A percentile compares a stretch with the other conserved stretches of the same genome.
Conservation (phyloP, 1,140 invertebrate genomes). For the Adelges cooleyi region DNA sequence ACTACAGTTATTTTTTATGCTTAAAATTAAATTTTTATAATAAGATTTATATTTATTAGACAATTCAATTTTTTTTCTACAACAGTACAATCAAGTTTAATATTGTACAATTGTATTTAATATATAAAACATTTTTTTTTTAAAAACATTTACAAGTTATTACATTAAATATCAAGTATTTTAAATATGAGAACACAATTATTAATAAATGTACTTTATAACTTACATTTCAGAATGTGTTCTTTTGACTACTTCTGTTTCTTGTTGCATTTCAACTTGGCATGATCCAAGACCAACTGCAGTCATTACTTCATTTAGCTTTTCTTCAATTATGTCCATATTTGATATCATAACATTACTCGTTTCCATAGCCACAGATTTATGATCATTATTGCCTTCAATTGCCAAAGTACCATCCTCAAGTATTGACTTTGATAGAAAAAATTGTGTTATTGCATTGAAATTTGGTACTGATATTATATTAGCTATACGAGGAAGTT, state of each 20-base stretch:
- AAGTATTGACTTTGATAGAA: constrained; percentile 18
- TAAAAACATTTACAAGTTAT: no score
- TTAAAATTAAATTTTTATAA: no score
- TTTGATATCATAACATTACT: neutral
- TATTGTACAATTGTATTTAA: no score
- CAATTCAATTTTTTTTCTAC: no score
- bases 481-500: constrained; percentile 1
- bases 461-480: constrained; percentile 16
- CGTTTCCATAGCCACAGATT: neutral
- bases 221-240: constrained; percentile 13
- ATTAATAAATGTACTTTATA: neutral
- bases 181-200: neutral
- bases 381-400: neutral
- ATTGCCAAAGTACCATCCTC: constrained; percentile 20
- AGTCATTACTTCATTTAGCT: constrained; percentile 2
- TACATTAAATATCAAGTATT: no score
- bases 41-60: no score
- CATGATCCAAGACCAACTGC: neutral
- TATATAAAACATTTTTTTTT: no score
- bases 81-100: no score
- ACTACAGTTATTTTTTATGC: no score
- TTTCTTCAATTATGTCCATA: neutral
- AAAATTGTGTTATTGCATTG: constrained; percentile 13
- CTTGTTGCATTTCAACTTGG: neutral
- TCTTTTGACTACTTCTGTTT: constrained; percentile 3